Evolutionary conservation across 2,113 vertebrate species (phyloP).

Genomic region (Psilopogon haemacephalus): DNA sequence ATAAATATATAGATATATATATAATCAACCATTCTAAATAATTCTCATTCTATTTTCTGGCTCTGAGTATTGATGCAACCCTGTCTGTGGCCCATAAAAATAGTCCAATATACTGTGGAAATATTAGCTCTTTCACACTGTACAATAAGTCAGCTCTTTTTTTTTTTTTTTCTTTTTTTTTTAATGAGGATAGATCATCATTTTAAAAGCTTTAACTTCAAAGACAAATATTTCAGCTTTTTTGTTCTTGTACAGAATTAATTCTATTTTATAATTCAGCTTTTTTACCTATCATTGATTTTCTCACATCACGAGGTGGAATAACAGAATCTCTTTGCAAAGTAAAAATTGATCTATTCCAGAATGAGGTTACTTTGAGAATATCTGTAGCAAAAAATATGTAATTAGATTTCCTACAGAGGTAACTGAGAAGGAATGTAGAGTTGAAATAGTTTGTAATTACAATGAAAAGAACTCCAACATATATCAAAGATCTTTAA

Average conservation of each 20-base stretch:
- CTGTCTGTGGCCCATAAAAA: background rate
- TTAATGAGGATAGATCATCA: background rate
- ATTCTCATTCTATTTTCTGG: background rate
- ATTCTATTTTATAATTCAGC: background rate
- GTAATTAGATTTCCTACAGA: background rate
- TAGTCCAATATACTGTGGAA: background rate
- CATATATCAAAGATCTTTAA: background rate
- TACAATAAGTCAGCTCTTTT: too few relatives aligned
- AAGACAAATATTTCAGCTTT: background rate
- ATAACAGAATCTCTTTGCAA: constrained; percentile 5
- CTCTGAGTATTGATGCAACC: background rate
- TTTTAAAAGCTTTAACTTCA: background rate
- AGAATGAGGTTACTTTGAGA: background rate
- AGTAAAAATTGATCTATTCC: background rate
- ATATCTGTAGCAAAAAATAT: background rate
- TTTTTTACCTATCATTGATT: constrained; percentile 14
- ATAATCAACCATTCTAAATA: background rate
- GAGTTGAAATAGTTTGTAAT: background rate
- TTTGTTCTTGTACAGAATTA: background rate
- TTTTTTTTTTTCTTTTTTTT: background rate
- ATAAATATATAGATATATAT: too few relatives aligned
- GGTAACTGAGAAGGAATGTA: background rate
- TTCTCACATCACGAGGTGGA: background rate
- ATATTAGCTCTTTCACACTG: background rate
- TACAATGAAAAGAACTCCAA: background rate